These are phyloP conservation scores for Aphrophora alni DNA, from an alignment of 2,888 invertebrate genomes.

Conservation along the genomic window DNA sequence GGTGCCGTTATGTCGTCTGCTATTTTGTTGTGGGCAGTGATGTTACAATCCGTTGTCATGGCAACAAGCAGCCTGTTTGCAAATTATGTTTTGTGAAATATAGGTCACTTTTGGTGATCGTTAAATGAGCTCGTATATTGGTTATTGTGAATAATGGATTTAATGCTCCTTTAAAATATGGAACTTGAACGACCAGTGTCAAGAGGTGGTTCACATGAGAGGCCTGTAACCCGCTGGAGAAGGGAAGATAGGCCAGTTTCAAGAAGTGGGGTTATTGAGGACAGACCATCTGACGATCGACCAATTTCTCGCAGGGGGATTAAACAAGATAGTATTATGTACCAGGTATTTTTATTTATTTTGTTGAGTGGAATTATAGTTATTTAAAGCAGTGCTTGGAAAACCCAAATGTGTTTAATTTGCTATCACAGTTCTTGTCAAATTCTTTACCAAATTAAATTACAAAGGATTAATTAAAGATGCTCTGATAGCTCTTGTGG, in stretches of 20 bases:
- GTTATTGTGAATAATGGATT: background rate
- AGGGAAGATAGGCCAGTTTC: constrained; percentile 43
- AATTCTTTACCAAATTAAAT: too few relatives aligned
- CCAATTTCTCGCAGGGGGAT: constrained; percentile 45
- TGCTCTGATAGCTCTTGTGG: too few relatives aligned
- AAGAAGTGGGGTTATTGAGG: constrained; percentile 36
- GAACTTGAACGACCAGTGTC: constrained; percentile 41
- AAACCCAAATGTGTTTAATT: too few relatives aligned
- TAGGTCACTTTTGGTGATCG: background rate
- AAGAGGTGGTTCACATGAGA: constrained; percentile 38
- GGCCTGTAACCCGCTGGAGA: constrained; percentile 45
- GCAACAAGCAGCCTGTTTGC: background rate
- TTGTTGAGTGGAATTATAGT: constrained; percentile 26
- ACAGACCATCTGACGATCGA: constrained; percentile 31
- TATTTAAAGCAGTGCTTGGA: too few relatives aligned
- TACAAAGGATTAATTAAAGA: too few relatives aligned
- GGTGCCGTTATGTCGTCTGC: background rate
- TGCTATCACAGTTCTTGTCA: too few relatives aligned
- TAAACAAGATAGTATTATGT: constrained; percentile 31
- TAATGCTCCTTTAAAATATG: constrained; percentile 24
- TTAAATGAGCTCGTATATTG: background rate
- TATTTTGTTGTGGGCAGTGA: background rate
- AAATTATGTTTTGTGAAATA: background rate
- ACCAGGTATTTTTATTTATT: constrained; percentile 20
- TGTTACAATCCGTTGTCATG: background rate